Evolutionary conservation across 2,113 vertebrate genomes (phyloP).

Genomic region (Octodon degus): DNA sequence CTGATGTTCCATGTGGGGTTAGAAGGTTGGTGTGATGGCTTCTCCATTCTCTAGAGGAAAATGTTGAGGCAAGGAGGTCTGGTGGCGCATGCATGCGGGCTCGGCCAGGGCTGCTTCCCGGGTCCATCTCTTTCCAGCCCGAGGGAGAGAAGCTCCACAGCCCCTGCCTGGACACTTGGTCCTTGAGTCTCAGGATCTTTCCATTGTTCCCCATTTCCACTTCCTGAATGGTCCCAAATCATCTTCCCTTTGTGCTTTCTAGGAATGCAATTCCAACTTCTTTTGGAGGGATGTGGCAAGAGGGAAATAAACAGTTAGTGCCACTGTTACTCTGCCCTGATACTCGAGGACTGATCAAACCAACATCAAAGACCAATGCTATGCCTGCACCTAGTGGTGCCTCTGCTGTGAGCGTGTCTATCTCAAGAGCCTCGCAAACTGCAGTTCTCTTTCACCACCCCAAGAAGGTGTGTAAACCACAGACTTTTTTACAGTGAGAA

Average conservation of each 20-base stretch:
- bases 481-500: conserved; percentile 94
- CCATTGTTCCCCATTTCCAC: not conserved
- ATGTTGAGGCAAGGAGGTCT: not conserved
- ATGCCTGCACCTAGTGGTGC: too few relatives aligned
- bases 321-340: not conserved
- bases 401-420: too few relatives aligned
- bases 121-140: not conserved
- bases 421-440: not conserved
- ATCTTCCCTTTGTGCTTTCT: not conserved
- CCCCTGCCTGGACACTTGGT: not conserved
- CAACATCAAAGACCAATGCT: not conserved
- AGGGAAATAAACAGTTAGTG: not conserved
- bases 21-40: accelerated
- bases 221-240: not conserved
- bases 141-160: not conserved
- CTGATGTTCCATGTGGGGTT: not conserved
- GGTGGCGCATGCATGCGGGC: not conserved
- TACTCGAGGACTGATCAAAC: not conserved
- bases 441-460: conserved; percentile 25
- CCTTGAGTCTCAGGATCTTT: not conserved
- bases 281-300: not conserved
- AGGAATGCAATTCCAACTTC: not conserved
- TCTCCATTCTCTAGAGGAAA: not conserved
- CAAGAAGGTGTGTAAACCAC: conserved; percentile 92
- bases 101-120: not conserved